phyloP scores from a whole-genome alignment of 2,113 vertebrate species.

The Amphiprion ocellaris region DNA sequence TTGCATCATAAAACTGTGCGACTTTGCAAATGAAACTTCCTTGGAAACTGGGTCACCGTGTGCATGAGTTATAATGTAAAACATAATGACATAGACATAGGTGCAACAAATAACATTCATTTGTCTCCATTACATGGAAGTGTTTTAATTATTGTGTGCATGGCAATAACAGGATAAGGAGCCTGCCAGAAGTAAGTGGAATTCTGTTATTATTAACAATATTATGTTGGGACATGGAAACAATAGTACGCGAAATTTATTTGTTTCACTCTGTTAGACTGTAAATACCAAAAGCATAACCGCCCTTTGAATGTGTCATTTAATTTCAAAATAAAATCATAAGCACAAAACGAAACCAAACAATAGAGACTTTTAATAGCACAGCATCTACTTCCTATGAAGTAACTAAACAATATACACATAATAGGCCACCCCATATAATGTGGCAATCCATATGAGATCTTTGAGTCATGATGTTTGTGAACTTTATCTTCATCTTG shows the following conservation, averaged over 20 bases:
- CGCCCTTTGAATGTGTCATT: too few species aligned
- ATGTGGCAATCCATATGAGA: too few species aligned
- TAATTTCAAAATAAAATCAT: too few species aligned
- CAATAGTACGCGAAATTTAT: neutral
- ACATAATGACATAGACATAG: neutral
- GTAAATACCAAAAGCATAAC: too few species aligned
- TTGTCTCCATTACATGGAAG: neutral
- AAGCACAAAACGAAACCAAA: neutral
- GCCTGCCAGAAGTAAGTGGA: neutral
- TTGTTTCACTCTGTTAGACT: too few species aligned
- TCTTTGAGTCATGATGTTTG: too few species aligned
- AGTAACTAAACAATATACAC: too few species aligned
- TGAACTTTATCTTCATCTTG: neutral
- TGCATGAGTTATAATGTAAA: neutral
- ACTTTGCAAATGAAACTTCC: slow-evolving; percentile 41
- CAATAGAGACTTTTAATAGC: too few species aligned
- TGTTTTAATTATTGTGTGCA: too few species aligned
- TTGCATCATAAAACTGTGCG: neutral
- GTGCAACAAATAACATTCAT: neutral
- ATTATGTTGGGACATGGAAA: too few species aligned
- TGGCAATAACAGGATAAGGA: neutral
- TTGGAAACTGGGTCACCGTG: slow-evolving; percentile 4
- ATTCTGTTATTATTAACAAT: neutral
- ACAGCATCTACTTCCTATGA: too few species aligned
- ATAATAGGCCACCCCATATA: too few species aligned